A percentile compares a stretch with the other conserved stretches of the same genome.
Evolutionary conservation across 2,113 vertebrate genomes (phyloP).

Genomic region (Cisticola juncidis): DNA sequence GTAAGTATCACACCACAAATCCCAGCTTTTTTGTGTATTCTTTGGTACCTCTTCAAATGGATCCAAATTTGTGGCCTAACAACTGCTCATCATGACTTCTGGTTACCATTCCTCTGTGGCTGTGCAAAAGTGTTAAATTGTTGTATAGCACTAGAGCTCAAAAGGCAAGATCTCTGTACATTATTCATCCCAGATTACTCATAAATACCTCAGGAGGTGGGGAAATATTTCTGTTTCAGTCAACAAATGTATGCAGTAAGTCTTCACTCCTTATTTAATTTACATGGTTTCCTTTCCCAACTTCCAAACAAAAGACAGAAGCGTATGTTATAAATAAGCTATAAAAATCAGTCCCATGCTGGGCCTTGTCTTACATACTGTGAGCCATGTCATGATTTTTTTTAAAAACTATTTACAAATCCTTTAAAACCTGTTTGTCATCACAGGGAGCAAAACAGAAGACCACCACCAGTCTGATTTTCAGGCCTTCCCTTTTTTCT

Average conservation of each 20-base stretch:
- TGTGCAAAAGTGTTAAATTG: neutral
- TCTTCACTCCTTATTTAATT: conserved; percentile 10
- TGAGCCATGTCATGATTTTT: neutral
- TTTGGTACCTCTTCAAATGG: neutral
- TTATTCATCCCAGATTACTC: neutral
- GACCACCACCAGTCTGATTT: neutral
- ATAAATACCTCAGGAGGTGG: neutral
- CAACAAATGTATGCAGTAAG: neutral
- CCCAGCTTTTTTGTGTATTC: neutral
- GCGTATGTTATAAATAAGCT: neutral
- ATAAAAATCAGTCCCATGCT: conserved; percentile 21
- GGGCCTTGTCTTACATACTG: conserved; percentile 12
- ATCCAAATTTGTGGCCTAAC: neutral
- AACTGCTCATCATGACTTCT: neutral
- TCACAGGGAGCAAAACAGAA: neutral
- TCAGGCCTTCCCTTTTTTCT: neutral
- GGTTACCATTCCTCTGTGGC: neutral
- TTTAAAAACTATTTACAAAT: conserved; percentile 39
- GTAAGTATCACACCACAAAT: neutral
- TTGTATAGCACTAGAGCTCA: neutral
- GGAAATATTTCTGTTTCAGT: neutral
- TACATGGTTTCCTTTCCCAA: neutral
- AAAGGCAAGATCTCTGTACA: neutral
- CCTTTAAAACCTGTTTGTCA: neutral
- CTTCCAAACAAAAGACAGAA: conserved; percentile 18